These are phyloP conservation scores for Procambarus virginalis DNA, from an alignment of 1,140 invertebrate genomes.

Conservation along the genomic window DNA sequence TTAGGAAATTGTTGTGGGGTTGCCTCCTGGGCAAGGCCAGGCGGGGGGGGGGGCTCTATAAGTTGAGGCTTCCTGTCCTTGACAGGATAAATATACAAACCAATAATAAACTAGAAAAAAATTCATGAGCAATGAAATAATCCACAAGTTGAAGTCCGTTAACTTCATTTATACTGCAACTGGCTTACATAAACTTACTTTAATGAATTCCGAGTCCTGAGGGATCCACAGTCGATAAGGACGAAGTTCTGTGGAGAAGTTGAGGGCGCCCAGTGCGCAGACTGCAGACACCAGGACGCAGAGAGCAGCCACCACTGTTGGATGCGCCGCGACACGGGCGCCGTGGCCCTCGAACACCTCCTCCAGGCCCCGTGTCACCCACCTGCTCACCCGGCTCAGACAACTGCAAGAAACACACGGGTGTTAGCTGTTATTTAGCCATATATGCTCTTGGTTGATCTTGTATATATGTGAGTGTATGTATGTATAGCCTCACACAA, in stretches of 20 bases:
- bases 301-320: conserved; percentile 18
- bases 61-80: no score
- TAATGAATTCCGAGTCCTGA: conserved; percentile 75
- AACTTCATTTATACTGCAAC: no score
- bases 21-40: no score
- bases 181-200: not conserved
- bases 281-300: conserved; percentile 76
- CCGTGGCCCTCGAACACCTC: conserved; percentile 57
- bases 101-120: no score
- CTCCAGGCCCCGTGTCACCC: conserved; percentile 37
- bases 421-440: not conserved
- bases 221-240: conserved; percentile 84
- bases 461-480: not conserved
- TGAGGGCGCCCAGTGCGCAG: conserved; percentile 77
- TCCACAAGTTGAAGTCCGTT: no score
- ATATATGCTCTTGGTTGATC: not conserved
- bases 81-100: no score
- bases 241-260: conserved; percentile 80
- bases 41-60: no score
- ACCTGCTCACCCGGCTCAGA: conserved; percentile 18
- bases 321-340: conserved; percentile 32
- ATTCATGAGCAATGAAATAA: no score
- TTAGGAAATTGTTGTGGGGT: no score
- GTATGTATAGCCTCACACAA: not conserved
- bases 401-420: conserved; percentile 12